A percentile compares a stretch with the other conserved stretches of the same genome.
phyloP scores from a whole-genome alignment of 92 coral and sea anemone genomes.

The Phymanthus crucifer region DNA sequence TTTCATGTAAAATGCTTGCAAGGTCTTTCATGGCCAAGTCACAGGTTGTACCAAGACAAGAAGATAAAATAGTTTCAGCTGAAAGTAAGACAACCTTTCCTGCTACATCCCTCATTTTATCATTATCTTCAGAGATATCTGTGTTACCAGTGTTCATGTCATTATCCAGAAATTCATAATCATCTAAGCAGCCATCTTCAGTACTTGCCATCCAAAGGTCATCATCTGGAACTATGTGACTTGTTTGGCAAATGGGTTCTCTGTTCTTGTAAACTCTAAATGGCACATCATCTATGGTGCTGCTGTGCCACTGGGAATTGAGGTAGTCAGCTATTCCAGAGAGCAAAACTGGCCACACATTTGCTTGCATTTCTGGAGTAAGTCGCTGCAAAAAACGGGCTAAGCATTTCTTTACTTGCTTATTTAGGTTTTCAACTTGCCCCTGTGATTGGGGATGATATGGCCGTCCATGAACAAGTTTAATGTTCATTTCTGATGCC shows the following conservation, averaged over 20 bases:
- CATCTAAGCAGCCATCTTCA: not conserved
- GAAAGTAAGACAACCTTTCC: not conserved
- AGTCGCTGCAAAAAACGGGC: slow-evolving; percentile 10
- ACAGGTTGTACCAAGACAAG: slow-evolving; percentile 2
- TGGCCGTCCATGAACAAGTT: slow-evolving; percentile 40
- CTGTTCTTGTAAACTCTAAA: slow-evolving; percentile 31
- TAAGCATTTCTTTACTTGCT: slow-evolving; percentile 18
- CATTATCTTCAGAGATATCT: not conserved
- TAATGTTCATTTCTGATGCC: not conserved
- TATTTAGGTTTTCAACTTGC: slow-evolving; percentile 47
- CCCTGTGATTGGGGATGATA: slow-evolving; percentile 50
- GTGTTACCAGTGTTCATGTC: not conserved
- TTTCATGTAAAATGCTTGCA: not conserved
- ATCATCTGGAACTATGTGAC: slow-evolving; percentile 10
- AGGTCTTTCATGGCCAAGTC: not conserved
- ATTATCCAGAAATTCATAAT: not conserved
- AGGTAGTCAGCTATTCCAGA: slow-evolving; percentile 23
- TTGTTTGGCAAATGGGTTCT: slow-evolving; percentile 1
- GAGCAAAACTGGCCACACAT: slow-evolving; percentile 31
- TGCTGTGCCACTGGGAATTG: slow-evolving; percentile 35
- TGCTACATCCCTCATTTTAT: not conserved
- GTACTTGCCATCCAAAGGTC: not conserved
- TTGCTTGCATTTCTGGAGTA: slow-evolving; percentile 25
- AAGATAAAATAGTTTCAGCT: slow-evolving; percentile 2
- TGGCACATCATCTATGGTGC: slow-evolving; percentile 42